phyloP scores from a whole-genome alignment of 1,140 invertebrate species.

The Tetragnatha versicolor region DNA sequence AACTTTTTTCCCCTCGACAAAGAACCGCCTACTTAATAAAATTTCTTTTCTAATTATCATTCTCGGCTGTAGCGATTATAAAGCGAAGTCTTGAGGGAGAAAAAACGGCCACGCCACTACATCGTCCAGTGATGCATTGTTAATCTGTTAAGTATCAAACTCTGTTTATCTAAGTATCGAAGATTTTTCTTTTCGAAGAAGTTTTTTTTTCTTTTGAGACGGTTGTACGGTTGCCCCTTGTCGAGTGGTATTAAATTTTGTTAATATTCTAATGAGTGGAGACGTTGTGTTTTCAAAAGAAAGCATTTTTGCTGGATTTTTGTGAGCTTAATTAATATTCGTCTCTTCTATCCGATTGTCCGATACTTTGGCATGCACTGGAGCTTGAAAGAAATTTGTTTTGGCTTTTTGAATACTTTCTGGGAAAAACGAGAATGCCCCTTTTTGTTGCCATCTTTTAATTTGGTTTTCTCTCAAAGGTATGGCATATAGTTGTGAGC shows the following conservation, averaged over 20 bases:
- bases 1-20: conserved; percentile 22
- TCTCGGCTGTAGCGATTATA: conserved; percentile 15
- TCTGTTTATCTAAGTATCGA: conserved; percentile 41
- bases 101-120: conserved; percentile 30
- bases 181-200: conserved; percentile 3
- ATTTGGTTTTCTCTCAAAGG: too few species aligned
- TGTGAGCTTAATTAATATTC: conserved; percentile 20
- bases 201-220: background rate
- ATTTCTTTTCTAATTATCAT: conserved; percentile 26
- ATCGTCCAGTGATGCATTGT: conserved; percentile 18
- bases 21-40: conserved; percentile 15
- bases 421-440: too few species aligned
- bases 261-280: conserved; percentile 30
- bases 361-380: too few species aligned
- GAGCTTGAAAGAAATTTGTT: too few species aligned
- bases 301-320: conserved; percentile 12
- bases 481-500: too few species aligned
- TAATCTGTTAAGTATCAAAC: conserved; percentile 47
- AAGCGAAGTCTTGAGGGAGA: background rate
- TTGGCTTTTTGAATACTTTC: too few species aligned
- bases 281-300: conserved; percentile 39
- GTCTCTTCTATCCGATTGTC: too few species aligned
- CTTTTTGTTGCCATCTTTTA: too few species aligned
- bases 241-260: background rate
- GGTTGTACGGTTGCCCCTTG: background rate